These are phyloP conservation scores for Dicrostonyx torquatus DNA, from an alignment of 2,797 vertebrate species.

Conservation along the genomic window DNA sequence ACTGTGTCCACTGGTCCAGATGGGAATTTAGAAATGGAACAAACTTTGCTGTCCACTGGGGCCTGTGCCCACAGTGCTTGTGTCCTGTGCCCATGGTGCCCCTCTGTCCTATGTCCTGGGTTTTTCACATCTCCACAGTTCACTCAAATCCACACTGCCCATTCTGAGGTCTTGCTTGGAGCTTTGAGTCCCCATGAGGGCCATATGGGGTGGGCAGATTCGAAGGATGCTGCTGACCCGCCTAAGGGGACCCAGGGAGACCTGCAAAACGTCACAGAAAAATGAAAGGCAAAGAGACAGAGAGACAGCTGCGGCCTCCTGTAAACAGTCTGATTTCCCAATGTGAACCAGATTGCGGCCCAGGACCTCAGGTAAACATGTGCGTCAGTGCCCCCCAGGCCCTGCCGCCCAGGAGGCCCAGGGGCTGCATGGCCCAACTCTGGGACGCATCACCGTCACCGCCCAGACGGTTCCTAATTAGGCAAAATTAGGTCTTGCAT, in stretches of 20 bases:
- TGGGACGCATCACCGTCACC: slow-evolving; percentile 65
- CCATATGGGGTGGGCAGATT: background rate
- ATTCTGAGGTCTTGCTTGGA: background rate
- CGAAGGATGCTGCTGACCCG: background rate
- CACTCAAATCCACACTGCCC: background rate
- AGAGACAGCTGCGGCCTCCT: slow-evolving; percentile 29
- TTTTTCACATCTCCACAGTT: background rate
- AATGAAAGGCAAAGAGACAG: background rate
- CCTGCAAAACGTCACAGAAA: slow-evolving; percentile 23
- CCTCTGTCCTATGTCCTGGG: fast-evolving
- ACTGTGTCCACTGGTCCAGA: fast-evolving
- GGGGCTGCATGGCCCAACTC: slow-evolving; percentile 54
- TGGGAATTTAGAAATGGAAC: fast-evolving
- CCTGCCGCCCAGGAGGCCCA: slow-evolving; percentile 56
- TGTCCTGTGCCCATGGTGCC: fast-evolving
- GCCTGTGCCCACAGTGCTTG: fast-evolving
- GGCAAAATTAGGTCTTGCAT: slow-evolving; percentile 60
- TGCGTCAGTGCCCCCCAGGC: slow-evolving; percentile 17
- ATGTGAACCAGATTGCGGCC: slow-evolving; percentile 66
- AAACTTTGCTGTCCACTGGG: fast-evolving
- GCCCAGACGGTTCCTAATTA: slow-evolving; percentile 56
- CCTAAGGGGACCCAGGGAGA: background rate
- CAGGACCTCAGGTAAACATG: slow-evolving; percentile 60
- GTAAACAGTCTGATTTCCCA: slow-evolving; percentile 71
- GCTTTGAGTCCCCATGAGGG: fast-evolving